Evolutionary conservation across 2,113 vertebrate genomes (phyloP).

Genomic region (Myrmophylax atrothorax): DNA sequence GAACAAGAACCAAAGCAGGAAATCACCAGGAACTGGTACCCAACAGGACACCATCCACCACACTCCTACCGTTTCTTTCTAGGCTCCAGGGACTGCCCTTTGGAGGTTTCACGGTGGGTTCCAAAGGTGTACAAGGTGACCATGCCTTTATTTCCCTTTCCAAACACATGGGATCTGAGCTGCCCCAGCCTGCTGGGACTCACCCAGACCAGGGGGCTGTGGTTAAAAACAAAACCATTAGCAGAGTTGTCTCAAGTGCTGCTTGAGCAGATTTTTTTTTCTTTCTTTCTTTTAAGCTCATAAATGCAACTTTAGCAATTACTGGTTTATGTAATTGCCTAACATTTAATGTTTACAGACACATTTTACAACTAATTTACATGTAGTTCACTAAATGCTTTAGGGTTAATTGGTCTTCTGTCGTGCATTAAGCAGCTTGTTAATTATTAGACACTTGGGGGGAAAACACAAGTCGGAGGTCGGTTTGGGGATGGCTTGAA

Average conservation of each 20-base stretch:
- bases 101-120: neutral
- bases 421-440: constrained; percentile 71
- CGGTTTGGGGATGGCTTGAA: constrained; percentile 43
- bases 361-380: constrained; percentile 76
- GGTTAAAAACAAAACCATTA: constrained; percentile 51
- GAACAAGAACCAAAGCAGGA: neutral
- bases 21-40: too few relatives aligned
- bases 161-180: neutral
- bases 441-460: constrained; percentile 75
- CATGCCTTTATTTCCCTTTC: neutral
- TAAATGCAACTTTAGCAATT: constrained; percentile 73
- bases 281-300: constrained; percentile 34
- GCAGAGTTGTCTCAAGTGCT: neutral
- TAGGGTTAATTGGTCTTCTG: constrained; percentile 73
- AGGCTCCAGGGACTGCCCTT: neutral
- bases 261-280: constrained; percentile 35
- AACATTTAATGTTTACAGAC: constrained; percentile 72
- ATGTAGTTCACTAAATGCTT: constrained; percentile 68
- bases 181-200: neutral
- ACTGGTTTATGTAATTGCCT: constrained; percentile 72
- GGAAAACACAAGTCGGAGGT: constrained; percentile 65
- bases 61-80: neutral
- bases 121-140: neutral
- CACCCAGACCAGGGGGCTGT: neutral
- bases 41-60: neutral